Evolutionary conservation across 2,797 vertebrate genomes (phyloP), one percentile per base, ranked within the genome.

Genomic region (Aulostomus chinensis): DNA sequence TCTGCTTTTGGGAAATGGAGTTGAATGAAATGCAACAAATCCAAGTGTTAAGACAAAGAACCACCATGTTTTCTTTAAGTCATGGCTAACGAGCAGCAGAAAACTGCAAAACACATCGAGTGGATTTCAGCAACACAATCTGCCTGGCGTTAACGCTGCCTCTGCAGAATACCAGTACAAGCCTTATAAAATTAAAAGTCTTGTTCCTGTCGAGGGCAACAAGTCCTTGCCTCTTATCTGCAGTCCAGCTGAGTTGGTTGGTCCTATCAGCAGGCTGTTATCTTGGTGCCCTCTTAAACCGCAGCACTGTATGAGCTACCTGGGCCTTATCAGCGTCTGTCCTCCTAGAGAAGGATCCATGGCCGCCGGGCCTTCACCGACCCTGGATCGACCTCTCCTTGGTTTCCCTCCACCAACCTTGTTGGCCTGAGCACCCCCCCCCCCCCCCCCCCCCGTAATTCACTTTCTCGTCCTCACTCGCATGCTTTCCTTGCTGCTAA

Each of bases 151-250:
- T 25, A 22, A 17, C 38, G 41, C 32, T 39, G n/a, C 1, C 17
- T 13, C 31, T 0, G 17, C 42, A 37, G 25, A 60, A 53, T 24
- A 35, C 33, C n/a, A 14, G 33, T 7, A 9, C 16, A 40, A 33
- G 51, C 40, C 11, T 33, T 24, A 32, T 47, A 43, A 75, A 81
- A 72, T 67, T 55, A 65, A 36, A 73, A 74, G 70, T 72, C 52
- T 58, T 85, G 76, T 79, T 74, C 31, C 48, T 71, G 76, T 83
- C 18, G 61, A 85, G 80, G 81, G 75, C 84, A 83, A 83, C 69
- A 86, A 86, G 84, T 86, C 80, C 79, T 87, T 84, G 85, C 68
- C 36, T 76, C 83, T 88, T 90, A 88, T 91, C 87, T 81, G 71
- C 50, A 65, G 70, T 73, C 81, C 78, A 74, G 83, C 83, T 83